Evolutionary conservation across 2,113 vertebrate genomes (phyloP), one percentile per base, ranked within the genome.

Genomic region (Isichthys henryi): DNA sequence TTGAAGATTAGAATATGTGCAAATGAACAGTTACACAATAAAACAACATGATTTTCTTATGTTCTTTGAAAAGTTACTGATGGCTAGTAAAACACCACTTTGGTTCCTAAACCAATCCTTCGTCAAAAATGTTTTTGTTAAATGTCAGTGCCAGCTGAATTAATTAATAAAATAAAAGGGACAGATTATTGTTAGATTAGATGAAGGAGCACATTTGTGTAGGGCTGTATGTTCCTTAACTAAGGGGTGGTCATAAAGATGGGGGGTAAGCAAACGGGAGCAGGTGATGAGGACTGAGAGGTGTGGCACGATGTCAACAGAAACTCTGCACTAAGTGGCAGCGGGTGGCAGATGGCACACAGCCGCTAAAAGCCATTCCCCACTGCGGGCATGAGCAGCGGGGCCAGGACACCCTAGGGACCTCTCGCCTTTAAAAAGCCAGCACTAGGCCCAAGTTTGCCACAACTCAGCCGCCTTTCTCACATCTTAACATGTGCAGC

Each of bases 281-380:
- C 39, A n/a, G 70, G 83, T 66, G 27, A 77, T 46, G 50, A 85
- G 80, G 50, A 43, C 50, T 46, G 23, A 53, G 74, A 17, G 17
- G 49, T 39, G 86, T 45, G 58, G n/a, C 19, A 86, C 11, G 0
- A 27, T 35, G 48, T 8, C 48, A 35, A 17, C 46, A 48, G 74
- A 45, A 39, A 23, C 66, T 39, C 49, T 53, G 43, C 56, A 53
- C 46, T 31, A 45, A 49, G 48, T 85, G 49, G 66, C 70, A 35
- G 83, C 46, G 86, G 58, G 48, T n/a, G 6, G 70, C 89, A 90
- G 87, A 90, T 84, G 70, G 89, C 90, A 92, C 90, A 88, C 90
- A 93, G 92, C 92, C 93, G 93, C 94, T 95, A 95, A 96, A 95
- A 95, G 94, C 93, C 93, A 88, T 92, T 93, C 92, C 92, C 89